Percentiles rank a stretch among this genome's conserved stretches.
These are phyloP conservation scores for Lasioglossum pauxillum DNA, from an alignment of 2,888 invertebrate genomes.

Conservation along the genomic window DNA sequence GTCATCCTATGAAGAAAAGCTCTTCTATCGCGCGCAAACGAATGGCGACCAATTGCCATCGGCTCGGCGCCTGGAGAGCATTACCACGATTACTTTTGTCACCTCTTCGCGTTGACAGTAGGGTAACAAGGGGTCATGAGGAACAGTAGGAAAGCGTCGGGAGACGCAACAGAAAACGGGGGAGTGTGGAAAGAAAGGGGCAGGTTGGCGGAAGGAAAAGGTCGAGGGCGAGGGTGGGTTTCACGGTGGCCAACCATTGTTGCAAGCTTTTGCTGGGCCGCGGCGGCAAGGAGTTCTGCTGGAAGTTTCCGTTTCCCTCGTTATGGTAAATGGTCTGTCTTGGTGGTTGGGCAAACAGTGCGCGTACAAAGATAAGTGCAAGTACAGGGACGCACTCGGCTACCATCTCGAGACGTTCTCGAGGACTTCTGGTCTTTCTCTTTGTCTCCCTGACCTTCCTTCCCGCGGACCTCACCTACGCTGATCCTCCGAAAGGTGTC, in stretches of 20 bases:
- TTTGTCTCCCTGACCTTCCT: constrained; percentile 43
- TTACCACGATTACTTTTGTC: constrained; percentile 1
- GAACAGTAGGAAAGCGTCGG: neutral
- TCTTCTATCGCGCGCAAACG: neutral
- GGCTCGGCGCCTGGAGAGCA: neutral
- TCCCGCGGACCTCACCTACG: constrained; percentile 33
- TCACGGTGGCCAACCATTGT: constrained; percentile 67
- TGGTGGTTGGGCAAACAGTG: constrained; percentile 81
- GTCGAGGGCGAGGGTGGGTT: constrained; percentile 33
- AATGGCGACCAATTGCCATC: neutral
- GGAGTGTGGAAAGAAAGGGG: constrained; percentile 14
- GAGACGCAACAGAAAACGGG: neutral
- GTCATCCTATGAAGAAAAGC: neutral
- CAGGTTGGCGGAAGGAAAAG: constrained; percentile 39
- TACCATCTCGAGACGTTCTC: constrained; percentile 79
- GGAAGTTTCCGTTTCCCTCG: constrained; percentile 79
- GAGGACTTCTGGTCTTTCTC: constrained; percentile 67
- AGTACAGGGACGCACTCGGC: constrained; percentile 71
- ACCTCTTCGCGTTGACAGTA: neutral
- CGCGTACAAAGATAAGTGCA: constrained; percentile 78
- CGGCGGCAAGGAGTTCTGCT: constrained; percentile 65
- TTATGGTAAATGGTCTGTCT: constrained; percentile 82
- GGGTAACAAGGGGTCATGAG: neutral
- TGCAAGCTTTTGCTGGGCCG: constrained; percentile 63
- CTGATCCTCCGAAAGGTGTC: constrained; percentile 67